phyloP scores from a whole-genome alignment of 1,140 invertebrate genomes.

The Trichonephila clavipes region DNA sequence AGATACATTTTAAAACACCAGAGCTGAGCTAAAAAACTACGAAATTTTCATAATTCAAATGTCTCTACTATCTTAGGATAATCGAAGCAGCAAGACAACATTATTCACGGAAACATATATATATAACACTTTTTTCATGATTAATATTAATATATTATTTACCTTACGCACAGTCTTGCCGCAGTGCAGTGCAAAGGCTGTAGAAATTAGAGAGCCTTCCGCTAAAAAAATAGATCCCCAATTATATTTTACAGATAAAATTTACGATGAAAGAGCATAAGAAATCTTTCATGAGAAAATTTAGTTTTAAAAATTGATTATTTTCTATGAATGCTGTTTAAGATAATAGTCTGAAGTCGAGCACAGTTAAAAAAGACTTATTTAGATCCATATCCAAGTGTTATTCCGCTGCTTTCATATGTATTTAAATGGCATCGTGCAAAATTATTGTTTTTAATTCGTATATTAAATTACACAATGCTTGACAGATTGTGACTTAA shows the following conservation, averaged over 20 bases:
- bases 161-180: slow-evolving; percentile 43
- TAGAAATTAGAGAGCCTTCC: slow-evolving; percentile 46
- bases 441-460: neutral
- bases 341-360: neutral
- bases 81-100: too few relatives aligned
- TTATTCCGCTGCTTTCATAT: slow-evolving; percentile 27
- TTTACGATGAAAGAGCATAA: neutral
- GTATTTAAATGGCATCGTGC: slow-evolving; percentile 19
- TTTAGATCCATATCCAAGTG: neutral
- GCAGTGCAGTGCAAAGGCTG: slow-evolving; percentile 58
- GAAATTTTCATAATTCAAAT: too few relatives aligned
- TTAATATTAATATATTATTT: slow-evolving; percentile 41
- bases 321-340: neutral
- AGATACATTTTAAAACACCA: too few relatives aligned
- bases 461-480: neutral
- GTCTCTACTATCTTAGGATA: too few relatives aligned
- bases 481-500: neutral
- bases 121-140: neutral
- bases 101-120: too few relatives aligned
- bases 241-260: neutral
- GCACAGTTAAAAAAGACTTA: neutral
- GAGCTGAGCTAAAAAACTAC: too few relatives aligned
- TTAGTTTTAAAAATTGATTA: neutral
- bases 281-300: neutral
- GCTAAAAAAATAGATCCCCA: slow-evolving; percentile 30